Base-by-base conservation (phyloP, 53 echinoderm and acorn worm genomes). In the Holothuria scabra region DNA sequence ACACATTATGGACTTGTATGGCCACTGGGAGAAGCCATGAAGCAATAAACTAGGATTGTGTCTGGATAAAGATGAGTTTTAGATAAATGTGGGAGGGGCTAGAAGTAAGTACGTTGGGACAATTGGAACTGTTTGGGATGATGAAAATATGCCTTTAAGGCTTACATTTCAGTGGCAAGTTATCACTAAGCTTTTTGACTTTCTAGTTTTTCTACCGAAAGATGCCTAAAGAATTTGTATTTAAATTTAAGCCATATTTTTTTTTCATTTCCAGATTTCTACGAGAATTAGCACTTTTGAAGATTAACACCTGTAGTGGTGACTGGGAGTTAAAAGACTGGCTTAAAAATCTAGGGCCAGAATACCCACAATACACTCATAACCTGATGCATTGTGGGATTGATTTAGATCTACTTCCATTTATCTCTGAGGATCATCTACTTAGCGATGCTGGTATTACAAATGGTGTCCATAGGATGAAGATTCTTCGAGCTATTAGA, bases 401-500 rank as follows among this genome's bases (percentile, higher is more conserved):
- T 33, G 94, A 99, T 80, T 71, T 99, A 66, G 76, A 85, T 24
- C 86, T 99, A 58, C 75, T 99, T 16, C 92, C 94, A 1, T 94
- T 87, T 49, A 89, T 99, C 23, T 89, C 86, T 4, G 99, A 99
- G 72, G 90, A 83, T 16, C 94, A 94, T 46, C 88, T 99, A 13
- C 84, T 80, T 23, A 87, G 63, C 13, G 99, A 99, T 84, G 99
- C 91, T 18, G 94, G 99, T 13, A 94, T 99, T 37, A 94, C 99
- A 25, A 99, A 99, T 81, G 99, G 99, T 41, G 99, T 99, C 32
- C 99, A 99, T 82, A 86, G 99, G 9, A 92, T 94, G 92, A 94
- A 93, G 84, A 99, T 99, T 46, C 76, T 90, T 26, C 79, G 88
- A 86, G 85, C 92, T 18, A 87, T 95, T 76, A 86, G 88, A 67